These are phyloP conservation scores for Butorides virescens DNA, from an alignment of 2,113 vertebrate species.

Conservation along the genomic window DNA sequence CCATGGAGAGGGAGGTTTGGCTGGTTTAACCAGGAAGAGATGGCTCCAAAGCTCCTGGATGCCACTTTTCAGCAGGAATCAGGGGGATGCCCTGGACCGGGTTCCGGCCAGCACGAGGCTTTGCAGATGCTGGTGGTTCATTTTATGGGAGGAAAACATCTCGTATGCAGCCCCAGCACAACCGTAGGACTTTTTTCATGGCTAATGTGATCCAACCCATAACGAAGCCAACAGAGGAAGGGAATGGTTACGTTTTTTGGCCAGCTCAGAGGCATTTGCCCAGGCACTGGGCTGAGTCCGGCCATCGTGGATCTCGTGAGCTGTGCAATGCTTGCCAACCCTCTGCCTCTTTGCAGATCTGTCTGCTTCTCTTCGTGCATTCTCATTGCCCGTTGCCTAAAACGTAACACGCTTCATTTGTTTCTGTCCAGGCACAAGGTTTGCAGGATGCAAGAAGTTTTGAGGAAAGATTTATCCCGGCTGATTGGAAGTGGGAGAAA, in stretches of 20 bases:
- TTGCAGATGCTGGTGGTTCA: background rate
- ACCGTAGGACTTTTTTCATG: background rate
- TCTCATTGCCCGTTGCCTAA: background rate
- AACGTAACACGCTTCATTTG: accelerated
- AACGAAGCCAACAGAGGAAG: accelerated
- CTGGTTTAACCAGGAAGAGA: background rate
- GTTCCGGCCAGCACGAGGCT: background rate
- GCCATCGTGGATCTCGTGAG: background rate
- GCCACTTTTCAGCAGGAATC: background rate
- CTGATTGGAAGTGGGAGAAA: background rate
- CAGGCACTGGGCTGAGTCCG: background rate
- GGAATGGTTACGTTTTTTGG: background rate
- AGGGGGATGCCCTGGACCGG: background rate
- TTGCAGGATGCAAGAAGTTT: background rate
- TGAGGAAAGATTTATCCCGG: background rate
- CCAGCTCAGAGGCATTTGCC: background rate
- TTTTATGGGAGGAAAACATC: background rate
- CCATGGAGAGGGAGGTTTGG: background rate
- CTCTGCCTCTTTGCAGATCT: background rate
- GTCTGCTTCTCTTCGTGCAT: accelerated
- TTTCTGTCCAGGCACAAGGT: background rate
- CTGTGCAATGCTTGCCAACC: background rate
- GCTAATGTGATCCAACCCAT: background rate
- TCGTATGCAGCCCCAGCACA: accelerated
- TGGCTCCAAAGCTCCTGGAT: background rate